Conservation (phyloP, 2,888 invertebrate species). For the Caenorhabditis sinica region DNA sequence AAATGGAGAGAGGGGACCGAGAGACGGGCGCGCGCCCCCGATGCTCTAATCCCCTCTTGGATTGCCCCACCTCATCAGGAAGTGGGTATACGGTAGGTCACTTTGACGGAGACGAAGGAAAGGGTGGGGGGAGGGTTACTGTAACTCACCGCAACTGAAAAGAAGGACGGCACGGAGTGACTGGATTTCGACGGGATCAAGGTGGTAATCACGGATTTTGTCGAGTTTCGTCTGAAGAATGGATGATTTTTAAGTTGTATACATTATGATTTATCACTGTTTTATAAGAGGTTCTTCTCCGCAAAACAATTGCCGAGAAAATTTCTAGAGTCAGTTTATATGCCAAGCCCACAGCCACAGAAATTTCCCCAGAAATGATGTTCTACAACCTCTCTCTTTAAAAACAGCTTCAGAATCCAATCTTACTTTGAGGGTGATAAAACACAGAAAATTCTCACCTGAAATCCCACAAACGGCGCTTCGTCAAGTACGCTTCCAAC, state of each 20-base stretch:
- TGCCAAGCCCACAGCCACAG: too few species aligned
- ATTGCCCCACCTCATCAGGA: constrained; percentile 63
- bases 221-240: constrained; percentile 63
- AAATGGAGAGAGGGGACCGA: constrained; percentile 34
- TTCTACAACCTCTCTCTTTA: too few species aligned
- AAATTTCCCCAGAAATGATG: too few species aligned
- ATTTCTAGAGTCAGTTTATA: too few species aligned
- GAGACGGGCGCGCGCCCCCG: constrained; percentile 15
- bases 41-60: constrained; percentile 43
- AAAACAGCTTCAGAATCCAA: too few species aligned
- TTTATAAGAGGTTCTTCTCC: too few species aligned
- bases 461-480: constrained; percentile 20
- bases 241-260: too few species aligned
- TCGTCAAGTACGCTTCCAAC: constrained; percentile 16
- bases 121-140: constrained; percentile 2
- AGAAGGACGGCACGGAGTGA: constrained; percentile 57
- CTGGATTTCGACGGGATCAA: constrained; percentile 70
- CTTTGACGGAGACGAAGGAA: background rate
- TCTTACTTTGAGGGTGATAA: too few species aligned
- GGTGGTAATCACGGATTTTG: constrained; percentile 50
- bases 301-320: too few species aligned
- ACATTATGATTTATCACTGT: too few species aligned
- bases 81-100: constrained; percentile 52
- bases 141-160: constrained; percentile 51
- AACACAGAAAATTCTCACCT: constrained; percentile 1